Percentiles rank a stretch among this genome's conserved stretches.
phyloP scores from a whole-genome alignment of 2,888 invertebrate species.

The Acronicta psi region DNA sequence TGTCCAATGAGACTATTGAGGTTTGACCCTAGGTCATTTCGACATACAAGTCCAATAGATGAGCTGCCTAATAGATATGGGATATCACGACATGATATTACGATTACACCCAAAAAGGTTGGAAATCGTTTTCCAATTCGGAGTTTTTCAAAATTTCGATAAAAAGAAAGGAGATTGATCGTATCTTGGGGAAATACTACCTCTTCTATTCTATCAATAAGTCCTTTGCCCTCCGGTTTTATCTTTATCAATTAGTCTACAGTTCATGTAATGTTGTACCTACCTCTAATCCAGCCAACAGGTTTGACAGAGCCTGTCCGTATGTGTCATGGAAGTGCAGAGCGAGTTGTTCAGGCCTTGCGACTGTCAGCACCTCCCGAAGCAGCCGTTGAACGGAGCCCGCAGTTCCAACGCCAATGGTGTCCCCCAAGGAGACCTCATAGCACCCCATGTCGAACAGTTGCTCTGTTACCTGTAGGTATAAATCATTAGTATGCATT shows the following conservation, averaged over 20 bases:
- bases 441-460: conserved; percentile 96
- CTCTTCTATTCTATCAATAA: too few relatives aligned
- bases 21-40: conserved; percentile 26
- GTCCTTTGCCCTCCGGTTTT: too few relatives aligned
- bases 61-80: too few relatives aligned
- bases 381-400: conserved; percentile 93
- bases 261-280: too few relatives aligned
- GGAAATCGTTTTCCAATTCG: too few relatives aligned
- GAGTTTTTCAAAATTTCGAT: too few relatives aligned
- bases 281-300: conserved; percentile 96
- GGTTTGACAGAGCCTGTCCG: conserved; percentile 98
- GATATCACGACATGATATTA: too few relatives aligned
- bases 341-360: conserved; percentile 92
- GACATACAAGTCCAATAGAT: not conserved
- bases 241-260: too few relatives aligned
- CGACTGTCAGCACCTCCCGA: conserved; percentile 91
- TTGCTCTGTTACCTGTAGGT: conserved; percentile 88
- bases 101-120: too few relatives aligned
- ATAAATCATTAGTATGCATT: too few relatives aligned
- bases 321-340: conserved; percentile 99
- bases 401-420: conserved; percentile 98
- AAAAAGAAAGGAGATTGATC: too few relatives aligned
- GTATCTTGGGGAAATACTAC: too few relatives aligned
- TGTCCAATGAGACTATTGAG: conserved; percentile 21
- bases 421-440: conserved; percentile 98